Conservation (phyloP, 2,797 vertebrate genomes). For the Silurus aristotelis region DNA sequence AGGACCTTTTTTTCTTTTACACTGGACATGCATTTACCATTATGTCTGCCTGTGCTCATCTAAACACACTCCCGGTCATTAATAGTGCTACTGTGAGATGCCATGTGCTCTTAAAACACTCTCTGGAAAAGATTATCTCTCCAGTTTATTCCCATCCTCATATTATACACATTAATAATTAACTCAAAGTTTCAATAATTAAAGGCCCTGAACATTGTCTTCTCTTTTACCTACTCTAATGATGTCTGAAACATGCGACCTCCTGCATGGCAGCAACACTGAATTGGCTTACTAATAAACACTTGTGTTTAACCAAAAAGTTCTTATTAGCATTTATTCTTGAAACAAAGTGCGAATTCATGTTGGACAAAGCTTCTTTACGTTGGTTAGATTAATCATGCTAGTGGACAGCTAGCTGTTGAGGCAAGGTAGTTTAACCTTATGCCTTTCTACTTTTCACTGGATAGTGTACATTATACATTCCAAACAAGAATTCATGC, state of each 20-base stretch:
- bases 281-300: constrained; percentile 24
- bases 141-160: constrained; percentile 43
- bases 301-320: not conserved
- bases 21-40: constrained; percentile 63
- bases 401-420: not conserved
- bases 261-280: constrained; percentile 1
- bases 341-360: not conserved
- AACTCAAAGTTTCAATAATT: constrained; percentile 55
- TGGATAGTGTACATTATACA: not conserved
- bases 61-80: constrained; percentile 44
- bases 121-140: constrained; percentile 51
- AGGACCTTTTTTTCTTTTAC: constrained; percentile 1
- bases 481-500: not conserved
- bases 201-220: constrained; percentile 50
- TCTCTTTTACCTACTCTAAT: constrained; percentile 42
- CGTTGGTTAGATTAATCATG: not conserved
- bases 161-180: constrained; percentile 57
- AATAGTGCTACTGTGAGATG: constrained; percentile 44
- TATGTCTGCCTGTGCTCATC: constrained; percentile 39
- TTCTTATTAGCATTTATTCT: constrained; percentile 2
- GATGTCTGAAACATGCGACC: constrained; percentile 17
- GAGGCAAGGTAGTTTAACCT: not conserved
- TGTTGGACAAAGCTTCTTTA: not conserved
- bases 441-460: not conserved
- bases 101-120: constrained; percentile 48